Evolutionary conservation across 2,113 vertebrate genomes (phyloP).

Genomic region (Eptatretus burgeri): DNA sequence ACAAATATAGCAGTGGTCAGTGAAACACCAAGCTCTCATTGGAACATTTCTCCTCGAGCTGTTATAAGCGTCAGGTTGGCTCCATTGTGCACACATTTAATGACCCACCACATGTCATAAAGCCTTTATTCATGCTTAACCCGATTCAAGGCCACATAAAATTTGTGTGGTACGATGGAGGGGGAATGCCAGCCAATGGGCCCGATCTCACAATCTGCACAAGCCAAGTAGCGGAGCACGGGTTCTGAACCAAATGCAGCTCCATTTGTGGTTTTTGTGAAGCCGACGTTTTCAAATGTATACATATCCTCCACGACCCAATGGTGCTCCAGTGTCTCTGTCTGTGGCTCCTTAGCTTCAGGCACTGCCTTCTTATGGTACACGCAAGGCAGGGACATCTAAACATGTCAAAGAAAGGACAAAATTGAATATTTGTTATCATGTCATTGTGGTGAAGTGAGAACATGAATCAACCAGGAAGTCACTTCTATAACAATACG

Average conservation of each 20-base stretch:
- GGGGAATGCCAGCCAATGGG: constrained; percentile 74
- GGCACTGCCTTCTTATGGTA: constrained; percentile 12
- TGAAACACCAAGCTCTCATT: too few relatives aligned
- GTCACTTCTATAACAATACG: too few relatives aligned
- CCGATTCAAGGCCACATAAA: constrained; percentile 58
- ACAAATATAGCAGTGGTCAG: too few relatives aligned
- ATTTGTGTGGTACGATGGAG: constrained; percentile 61
- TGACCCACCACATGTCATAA: not conserved
- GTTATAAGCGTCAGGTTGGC: too few relatives aligned
- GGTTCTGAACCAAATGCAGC: not conserved
- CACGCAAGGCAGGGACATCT: too few relatives aligned
- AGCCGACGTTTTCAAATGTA: constrained; percentile 75
- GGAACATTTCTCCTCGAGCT: too few relatives aligned
- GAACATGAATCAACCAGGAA: too few relatives aligned
- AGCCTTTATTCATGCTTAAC: constrained; percentile 36
- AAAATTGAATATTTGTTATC: too few relatives aligned
- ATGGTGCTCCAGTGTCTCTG: constrained; percentile 42
- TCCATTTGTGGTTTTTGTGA: constrained; percentile 59
- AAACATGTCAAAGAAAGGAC: too few relatives aligned
- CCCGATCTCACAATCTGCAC: constrained; percentile 83
- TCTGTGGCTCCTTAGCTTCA: constrained; percentile 20
- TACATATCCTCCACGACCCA: constrained; percentile 81
- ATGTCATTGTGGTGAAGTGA: too few relatives aligned
- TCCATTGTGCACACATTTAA: too few relatives aligned
- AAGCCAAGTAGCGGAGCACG: constrained; percentile 67